Evolutionary conservation across 2,113 vertebrate species (phyloP), one percentile per base, ranked within the genome.

Genomic region (Ardeotis arabs): DNA sequence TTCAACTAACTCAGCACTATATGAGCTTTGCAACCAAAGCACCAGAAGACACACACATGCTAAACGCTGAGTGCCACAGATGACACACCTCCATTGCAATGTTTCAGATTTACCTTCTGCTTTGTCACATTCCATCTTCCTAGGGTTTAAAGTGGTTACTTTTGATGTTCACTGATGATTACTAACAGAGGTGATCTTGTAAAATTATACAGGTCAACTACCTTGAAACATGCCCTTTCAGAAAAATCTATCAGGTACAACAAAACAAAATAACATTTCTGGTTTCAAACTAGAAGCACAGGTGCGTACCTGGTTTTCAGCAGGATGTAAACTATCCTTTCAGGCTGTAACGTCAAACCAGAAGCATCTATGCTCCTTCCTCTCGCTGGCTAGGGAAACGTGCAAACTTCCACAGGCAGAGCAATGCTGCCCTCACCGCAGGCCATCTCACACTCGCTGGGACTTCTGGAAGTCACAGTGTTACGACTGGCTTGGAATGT

Each of bases 361-460:
- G 66, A 92, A 79, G 33, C 19, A 79, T 23, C 52, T 50, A 28
- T 0, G 0, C 3, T 31, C 31, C 63, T 72, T 73, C 19, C 49
- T 73, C 41, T 67, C 0, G 0, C 6, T 44, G 12, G 19, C 6
- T 7, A 21, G 21, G 33, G 24, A 89, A 74, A 31, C 0, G 0
- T 15, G 24, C 29, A 11, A 58, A 49, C 41, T 27, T 23, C 56
- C 33, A 18, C 75, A 88, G 70, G 58, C 39, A 94, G 35, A 68
- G 70, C 39, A 86, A 52, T 3, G 24, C 21, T 78, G 64, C 45
- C 18, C 39, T 74, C 52, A 18, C n/a, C 53, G 49, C 0, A 0
- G 16, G 35, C 50, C 63, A 60, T 41, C 33, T 80, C 63, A 69
- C 6, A 12, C 7, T 62, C 45, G 3, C 1, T 20, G 22, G 31